Conservation (phyloP, 2,888 invertebrate genomes). For the Tyria jacobaeae region DNA sequence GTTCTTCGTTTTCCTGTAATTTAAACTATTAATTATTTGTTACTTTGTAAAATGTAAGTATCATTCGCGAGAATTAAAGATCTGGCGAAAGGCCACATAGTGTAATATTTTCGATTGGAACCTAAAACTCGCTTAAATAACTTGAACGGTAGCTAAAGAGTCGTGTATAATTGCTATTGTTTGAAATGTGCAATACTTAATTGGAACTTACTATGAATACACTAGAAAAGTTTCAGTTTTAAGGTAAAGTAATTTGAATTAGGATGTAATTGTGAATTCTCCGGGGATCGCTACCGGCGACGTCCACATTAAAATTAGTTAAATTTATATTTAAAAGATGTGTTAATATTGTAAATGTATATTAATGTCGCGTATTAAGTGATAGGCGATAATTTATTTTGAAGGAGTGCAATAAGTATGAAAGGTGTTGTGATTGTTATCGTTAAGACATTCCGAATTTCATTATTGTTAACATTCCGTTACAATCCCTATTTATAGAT, state of each 20-base stretch:
- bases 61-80: slow-evolving; percentile 44
- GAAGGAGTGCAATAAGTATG: slow-evolving; percentile 86
- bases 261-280: slow-evolving; percentile 62
- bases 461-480: slow-evolving; percentile 79
- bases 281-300: slow-evolving; percentile 62
- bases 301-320: slow-evolving; percentile 79
- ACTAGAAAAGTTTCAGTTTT: slow-evolving; percentile 69
- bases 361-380: slow-evolving; percentile 77
- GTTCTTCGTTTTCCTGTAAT: slow-evolving; percentile 33
- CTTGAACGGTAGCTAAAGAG: slow-evolving; percentile 44
- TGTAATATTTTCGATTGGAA: slow-evolving; percentile 55
- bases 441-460: slow-evolving; percentile 70
- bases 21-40: slow-evolving; percentile 36
- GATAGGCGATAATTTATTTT: slow-evolving; percentile 82
- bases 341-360: slow-evolving; percentile 86
- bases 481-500: slow-evolving; percentile 72
- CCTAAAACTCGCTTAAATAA: slow-evolving; percentile 55
- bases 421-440: slow-evolving; percentile 85
- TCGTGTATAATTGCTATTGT: slow-evolving; percentile 47
- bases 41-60: slow-evolving; percentile 44
- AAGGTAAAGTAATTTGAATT: slow-evolving; percentile 53
- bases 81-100: slow-evolving; percentile 46
- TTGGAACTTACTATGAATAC: slow-evolving; percentile 56
- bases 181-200: slow-evolving; percentile 44
- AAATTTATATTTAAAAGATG: slow-evolving; percentile 84